phyloP scores from a whole-genome alignment of 2,888 invertebrate species.

The Drosophila cracens region DNA sequence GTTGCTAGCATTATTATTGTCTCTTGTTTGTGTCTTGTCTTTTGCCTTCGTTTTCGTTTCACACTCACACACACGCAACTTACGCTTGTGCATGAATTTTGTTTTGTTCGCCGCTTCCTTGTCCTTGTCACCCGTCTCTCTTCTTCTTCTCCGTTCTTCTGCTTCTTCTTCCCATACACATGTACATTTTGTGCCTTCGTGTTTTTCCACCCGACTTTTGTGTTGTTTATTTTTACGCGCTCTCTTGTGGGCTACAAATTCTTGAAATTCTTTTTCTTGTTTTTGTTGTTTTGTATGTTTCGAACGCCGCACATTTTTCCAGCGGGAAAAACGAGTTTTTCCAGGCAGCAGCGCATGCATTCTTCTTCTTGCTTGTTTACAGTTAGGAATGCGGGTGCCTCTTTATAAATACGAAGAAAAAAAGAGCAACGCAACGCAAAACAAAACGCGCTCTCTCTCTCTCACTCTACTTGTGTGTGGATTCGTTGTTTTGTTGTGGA shows the following conservation, averaged over 20 bases:
- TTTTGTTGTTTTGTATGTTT: conserved; percentile 22
- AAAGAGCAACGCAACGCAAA: conserved; percentile 60
- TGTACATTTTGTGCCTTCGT: conserved; percentile 39
- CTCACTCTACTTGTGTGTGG: conserved; percentile 11
- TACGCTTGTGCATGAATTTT: conserved; percentile 33
- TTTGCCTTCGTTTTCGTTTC: conserved; percentile 58
- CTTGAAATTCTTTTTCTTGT: conserved; percentile 71
- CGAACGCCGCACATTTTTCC: conserved; percentile 69
- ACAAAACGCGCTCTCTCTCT: conserved; percentile 46
- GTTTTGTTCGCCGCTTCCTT: conserved; percentile 67
- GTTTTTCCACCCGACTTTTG: conserved; percentile 58
- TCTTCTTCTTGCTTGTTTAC: conserved; percentile 76
- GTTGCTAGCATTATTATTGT: conserved; percentile 52
- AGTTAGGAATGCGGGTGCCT: conserved; percentile 75
- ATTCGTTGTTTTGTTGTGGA: conserved; percentile 27
- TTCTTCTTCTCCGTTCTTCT: conserved; percentile 3
- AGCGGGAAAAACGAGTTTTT: conserved; percentile 79
- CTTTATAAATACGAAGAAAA: conserved; percentile 35
- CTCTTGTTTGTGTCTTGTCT: conserved; percentile 60
- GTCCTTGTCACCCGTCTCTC: conserved; percentile 51
- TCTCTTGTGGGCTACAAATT: conserved; percentile 68
- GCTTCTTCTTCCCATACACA: conserved; percentile 5
- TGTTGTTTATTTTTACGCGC: conserved; percentile 61
- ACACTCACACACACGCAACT: conserved; percentile 30
- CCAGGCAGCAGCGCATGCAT: conserved; percentile 61